Base-by-base conservation (phyloP, 2,888 invertebrate species). In the Gortyna flavago region DNA sequence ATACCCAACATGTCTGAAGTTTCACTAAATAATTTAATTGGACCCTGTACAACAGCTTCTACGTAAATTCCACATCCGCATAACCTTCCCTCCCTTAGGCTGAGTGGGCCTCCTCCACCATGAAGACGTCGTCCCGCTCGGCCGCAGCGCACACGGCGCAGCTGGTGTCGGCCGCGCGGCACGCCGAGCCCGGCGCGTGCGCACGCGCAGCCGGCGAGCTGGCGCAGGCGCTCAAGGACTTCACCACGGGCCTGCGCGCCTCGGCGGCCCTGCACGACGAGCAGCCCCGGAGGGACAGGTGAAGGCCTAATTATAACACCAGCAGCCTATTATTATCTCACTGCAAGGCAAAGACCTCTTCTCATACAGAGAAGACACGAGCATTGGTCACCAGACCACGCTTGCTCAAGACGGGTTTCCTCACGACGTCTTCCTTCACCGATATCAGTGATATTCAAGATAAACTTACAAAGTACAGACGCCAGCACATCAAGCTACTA, bases 131-230 rank as follows among this genome's bases (percentile, higher is more conserved):
- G 0, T 94, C 96, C 2, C 99, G 99, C 93, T 97, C 97, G 66
- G 98, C 99, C 0, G 98, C 98, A 72, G 98, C 98, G 70, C 97
- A 98, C 61, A 97, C 99, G 89, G 98, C 99, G 8, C 98, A 99
- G 91, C 96, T 99, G 77, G 97, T 99, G 73, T 98, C 99, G 29
- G 98, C 98, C 0, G 98, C 98, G 32, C 97, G 98, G 21, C 98
- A 98, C 93, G 98, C 98, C 8, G 98, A 99, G 93, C 97, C 98
- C 79, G 97, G 97, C 88, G 98, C 98, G 89, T 88, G 98, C 91
- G 91, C 98, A 0, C 97, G 98, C 84, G 98, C 98, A 3, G 98
- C 98, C 0, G 97, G 98, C 16, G 98, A 98, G 87, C 98, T 98
- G 0, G 98, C 0, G 97, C 97, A 85, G 97, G 0, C 98, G 16